Evolutionary conservation across 1,140 invertebrate species (phyloP).

Genomic region (Pseudobourletiella spinata): DNA sequence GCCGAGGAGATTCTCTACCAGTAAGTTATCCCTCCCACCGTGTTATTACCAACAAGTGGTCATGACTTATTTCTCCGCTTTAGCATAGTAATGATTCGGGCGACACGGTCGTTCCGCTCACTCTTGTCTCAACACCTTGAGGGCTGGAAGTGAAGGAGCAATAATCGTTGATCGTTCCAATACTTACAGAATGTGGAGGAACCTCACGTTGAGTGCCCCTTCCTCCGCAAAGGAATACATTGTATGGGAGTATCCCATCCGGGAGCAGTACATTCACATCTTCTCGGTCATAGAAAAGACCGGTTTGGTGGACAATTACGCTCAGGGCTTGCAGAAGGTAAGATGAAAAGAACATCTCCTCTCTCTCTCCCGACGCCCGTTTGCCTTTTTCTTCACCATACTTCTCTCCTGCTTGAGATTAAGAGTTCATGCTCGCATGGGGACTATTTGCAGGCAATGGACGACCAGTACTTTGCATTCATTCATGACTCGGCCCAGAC

Average conservation of each 20-base stretch:
- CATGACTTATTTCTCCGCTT: too few species aligned
- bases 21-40: constrained; percentile 45
- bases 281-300: constrained; percentile 70
- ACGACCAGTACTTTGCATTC: constrained; percentile 75
- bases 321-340: constrained; percentile 65
- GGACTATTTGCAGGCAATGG: constrained; percentile 35
- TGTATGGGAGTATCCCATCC: constrained; percentile 89
- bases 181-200: constrained; percentile 69
- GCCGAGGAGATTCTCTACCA: constrained; percentile 79
- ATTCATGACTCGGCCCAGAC: constrained; percentile 80
- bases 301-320: constrained; percentile 54
- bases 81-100: too few species aligned
- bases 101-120: too few species aligned
- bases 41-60: background rate
- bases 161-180: too few species aligned
- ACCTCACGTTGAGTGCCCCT: constrained; percentile 62
- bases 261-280: constrained; percentile 81
- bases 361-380: too few species aligned
- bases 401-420: too few species aligned
- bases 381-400: too few species aligned
- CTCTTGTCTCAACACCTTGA: too few species aligned
- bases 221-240: constrained; percentile 58
- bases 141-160: too few species aligned
- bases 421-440: too few species aligned
- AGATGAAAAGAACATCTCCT: background rate